Evolutionary conservation across 2,797 vertebrate species (phyloP).

Genomic region (Oryzias dopingdopingensis): DNA sequence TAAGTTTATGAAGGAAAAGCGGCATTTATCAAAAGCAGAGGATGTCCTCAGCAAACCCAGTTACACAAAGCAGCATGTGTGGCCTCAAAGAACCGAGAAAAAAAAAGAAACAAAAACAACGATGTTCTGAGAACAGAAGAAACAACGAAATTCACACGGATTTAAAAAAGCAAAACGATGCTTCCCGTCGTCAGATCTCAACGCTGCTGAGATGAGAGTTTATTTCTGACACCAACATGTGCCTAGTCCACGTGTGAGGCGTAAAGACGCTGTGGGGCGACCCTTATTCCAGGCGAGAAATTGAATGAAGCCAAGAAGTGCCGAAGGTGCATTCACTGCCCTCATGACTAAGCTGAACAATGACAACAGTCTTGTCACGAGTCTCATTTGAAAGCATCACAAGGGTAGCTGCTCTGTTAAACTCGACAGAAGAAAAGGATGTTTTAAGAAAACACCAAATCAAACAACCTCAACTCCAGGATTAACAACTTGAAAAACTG

Average conservation of each 20-base stretch:
- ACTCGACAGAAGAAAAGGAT: too few species aligned
- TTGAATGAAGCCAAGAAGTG: neutral
- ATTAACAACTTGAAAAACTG: too few species aligned
- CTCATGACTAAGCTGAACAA: constrained; percentile 25
- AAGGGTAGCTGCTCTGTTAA: too few species aligned
- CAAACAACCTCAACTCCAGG: too few species aligned
- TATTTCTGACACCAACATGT: constrained; percentile 17
- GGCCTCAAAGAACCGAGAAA: neutral
- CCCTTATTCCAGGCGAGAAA: constrained; percentile 9
- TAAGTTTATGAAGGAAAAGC: too few species aligned
- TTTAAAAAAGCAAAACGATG: neutral
- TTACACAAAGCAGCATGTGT: constrained; percentile 13
- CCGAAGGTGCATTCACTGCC: constrained; percentile 10
- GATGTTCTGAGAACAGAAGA: constrained; percentile 16
- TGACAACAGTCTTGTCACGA: constrained; percentile 14
- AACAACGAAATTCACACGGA: constrained; percentile 13
- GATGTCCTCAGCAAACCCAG: neutral
- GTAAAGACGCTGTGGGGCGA: neutral
- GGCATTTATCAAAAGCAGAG: too few species aligned
- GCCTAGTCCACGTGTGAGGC: neutral
- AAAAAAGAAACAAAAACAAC: constrained; percentile 4
- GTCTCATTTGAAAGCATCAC: too few species aligned
- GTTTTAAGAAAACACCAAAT: too few species aligned
- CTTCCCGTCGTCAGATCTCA: constrained; percentile 19
- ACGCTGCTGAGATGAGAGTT: constrained; percentile 17